phyloP scores from a whole-genome alignment of 2,888 invertebrate genomes.

The Hypsopygia costalis region DNA sequence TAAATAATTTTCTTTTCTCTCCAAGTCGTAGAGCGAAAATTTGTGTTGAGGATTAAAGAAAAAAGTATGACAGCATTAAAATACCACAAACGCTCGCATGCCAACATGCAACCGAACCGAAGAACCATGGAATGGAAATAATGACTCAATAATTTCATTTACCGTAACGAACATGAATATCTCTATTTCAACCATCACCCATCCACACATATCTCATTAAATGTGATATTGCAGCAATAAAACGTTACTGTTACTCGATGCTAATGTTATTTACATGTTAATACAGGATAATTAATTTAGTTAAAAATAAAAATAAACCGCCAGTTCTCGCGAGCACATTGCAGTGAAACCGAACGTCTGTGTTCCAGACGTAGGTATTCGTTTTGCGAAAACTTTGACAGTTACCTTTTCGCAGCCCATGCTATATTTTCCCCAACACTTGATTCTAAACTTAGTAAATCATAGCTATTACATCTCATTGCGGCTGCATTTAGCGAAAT shows the following conservation, averaged over 20 bases:
- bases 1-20: no score
- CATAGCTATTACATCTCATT: slow-evolving; percentile 50
- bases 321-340: slow-evolving; percentile 17
- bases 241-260: slow-evolving; percentile 22
- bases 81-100: slow-evolving; percentile 29
- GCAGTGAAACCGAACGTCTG: slow-evolving; percentile 45
- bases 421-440: slow-evolving; percentile 31
- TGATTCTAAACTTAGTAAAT: slow-evolving; percentile 35
- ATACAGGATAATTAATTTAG: slow-evolving; percentile 25
- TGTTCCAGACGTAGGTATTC: slow-evolving; percentile 59
- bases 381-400: slow-evolving; percentile 55
- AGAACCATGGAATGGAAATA: neutral
- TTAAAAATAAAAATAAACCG: slow-evolving; percentile 20
- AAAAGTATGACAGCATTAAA: slow-evolving; percentile 19
- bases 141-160: neutral
- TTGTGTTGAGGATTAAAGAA: neutral
- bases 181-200: neutral
- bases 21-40: no score
- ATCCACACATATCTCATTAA: neutral
- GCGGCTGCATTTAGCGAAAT: slow-evolving; percentile 35
- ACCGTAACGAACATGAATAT: neutral
- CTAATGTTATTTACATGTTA: slow-evolving; percentile 46
- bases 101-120: slow-evolving; percentile 21
- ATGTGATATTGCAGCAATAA: neutral
- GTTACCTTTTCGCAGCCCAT: slow-evolving; percentile 40